Base-by-base conservation (phyloP, 2,888 invertebrate species). In the Drosophila tanythrix region DNA sequence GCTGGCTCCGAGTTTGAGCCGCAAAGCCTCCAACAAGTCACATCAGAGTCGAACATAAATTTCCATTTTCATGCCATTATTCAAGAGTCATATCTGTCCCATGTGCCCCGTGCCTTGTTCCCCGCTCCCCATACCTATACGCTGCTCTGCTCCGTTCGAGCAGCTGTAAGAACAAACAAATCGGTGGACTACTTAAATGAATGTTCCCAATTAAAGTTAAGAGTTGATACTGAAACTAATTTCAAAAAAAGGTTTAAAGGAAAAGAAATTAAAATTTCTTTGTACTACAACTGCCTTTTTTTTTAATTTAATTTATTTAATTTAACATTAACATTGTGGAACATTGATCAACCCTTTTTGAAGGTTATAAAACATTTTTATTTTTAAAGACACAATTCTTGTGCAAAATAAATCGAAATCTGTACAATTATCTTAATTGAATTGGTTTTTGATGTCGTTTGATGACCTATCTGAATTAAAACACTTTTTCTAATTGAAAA, bases 61-160 rank as follows among this genome's bases (percentile, higher is more conserved):
- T 74, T 83, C 56, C 59, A 83, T 81, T 74, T 76, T 65, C 36
- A 35, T 51, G 69, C 51, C 83, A 73, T 81, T 80, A 79, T 62
- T 81, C 59, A 80, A 53, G 56, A 58, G 31, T 62, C 59, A 50
- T 65, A 48, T 74, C 48, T 70, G 79, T 27, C 21, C 25, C 46
- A 33, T 18, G 53, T 38, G 36, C 36, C 4, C 35, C 35, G 35
- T 4, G 13, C 13, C 40, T 18, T 1, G n/a, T 11, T n/a, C 21
- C 0, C 21, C n/a, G 4, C 5, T 11, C 11, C 7, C 0, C 46
- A 21, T 13, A 6, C n/a, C n/a, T n/a, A n/a, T n/a, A n/a, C n/a
- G n/a, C n/a, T n/a, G n/a, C n/a, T n/a, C n/a, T n/a, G n/a, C n/a
- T n/a, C 25, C 1, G 8, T 25, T 21, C 15, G 18, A 10, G 35